Percentiles rank a stretch among this genome's conserved stretches.
phyloP scores from a whole-genome alignment of 2,113 vertebrate genomes.

The Struthio camelus region DNA sequence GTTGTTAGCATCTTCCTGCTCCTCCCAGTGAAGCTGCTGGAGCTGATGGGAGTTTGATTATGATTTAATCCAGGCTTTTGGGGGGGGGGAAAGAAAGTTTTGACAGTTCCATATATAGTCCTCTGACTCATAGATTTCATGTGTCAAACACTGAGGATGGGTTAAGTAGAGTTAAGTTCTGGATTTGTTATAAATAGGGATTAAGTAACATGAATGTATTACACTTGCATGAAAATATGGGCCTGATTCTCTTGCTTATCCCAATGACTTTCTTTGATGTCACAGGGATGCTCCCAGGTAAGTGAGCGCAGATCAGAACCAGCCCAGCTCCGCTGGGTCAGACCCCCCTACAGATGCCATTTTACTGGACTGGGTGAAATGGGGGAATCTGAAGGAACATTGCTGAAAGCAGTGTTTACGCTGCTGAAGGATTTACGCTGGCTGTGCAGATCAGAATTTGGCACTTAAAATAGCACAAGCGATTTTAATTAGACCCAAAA shows the following conservation, averaged over 20 bases:
- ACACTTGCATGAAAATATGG: constrained; percentile 54
- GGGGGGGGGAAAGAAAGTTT: constrained; percentile 33
- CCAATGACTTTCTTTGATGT: background rate
- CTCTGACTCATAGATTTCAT: constrained; percentile 70
- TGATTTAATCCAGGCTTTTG: constrained; percentile 44
- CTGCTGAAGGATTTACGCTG: background rate
- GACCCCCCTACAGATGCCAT: background rate
- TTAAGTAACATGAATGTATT: constrained; percentile 51
- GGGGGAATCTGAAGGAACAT: background rate
- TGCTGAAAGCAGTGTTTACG: background rate
- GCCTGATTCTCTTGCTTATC: background rate
- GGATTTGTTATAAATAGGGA: constrained; percentile 73
- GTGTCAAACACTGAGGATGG: constrained; percentile 65
- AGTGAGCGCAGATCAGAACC: background rate
- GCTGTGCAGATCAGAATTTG: background rate
- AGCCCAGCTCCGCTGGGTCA: background rate
- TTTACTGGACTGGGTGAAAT: background rate
- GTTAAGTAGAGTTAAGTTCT: constrained; percentile 74
- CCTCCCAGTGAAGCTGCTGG: background rate
- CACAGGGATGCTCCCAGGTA: accelerated
- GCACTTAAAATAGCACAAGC: constrained; percentile 7
- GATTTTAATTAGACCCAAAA: constrained; percentile 56
- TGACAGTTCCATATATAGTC: constrained; percentile 65
- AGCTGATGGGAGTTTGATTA: background rate
- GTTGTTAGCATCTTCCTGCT: background rate